Conservation (phyloP, 2,888 invertebrate species). For the Pollenia angustigena region DNA sequence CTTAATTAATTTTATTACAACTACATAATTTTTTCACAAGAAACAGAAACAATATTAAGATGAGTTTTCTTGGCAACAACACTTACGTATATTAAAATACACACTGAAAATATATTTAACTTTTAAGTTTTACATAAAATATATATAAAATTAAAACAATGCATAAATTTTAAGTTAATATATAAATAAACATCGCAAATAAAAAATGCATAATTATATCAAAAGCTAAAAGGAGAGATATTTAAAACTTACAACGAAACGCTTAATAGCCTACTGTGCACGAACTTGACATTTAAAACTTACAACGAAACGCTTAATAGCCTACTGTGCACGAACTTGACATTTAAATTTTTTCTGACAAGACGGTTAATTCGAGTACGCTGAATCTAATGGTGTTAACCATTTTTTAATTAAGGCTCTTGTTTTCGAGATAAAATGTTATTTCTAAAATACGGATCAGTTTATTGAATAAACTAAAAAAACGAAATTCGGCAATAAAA, state of each 20-base stretch:
- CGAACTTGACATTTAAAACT: neutral
- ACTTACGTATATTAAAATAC: slow-evolving; percentile 64
- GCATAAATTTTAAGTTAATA: slow-evolving; percentile 65
- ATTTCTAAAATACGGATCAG: no score
- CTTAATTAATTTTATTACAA: slow-evolving; percentile 52
- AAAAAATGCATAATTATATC: slow-evolving; percentile 46
- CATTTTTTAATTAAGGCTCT: no score
- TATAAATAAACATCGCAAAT: slow-evolving; percentile 61
- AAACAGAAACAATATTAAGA: slow-evolving; percentile 58
- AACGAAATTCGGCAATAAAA: no score
- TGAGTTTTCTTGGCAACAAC: slow-evolving; percentile 45
- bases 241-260: neutral
- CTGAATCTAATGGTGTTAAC: no score
- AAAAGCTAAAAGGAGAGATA: neutral
- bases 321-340: no score
- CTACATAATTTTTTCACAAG: slow-evolving; percentile 51
- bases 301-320: no score
- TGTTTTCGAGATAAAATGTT: no score
- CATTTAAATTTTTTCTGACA: neutral
- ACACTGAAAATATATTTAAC: slow-evolving; percentile 56
- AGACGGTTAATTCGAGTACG: no score
- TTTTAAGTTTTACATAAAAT: slow-evolving; percentile 69
- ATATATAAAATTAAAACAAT: slow-evolving; percentile 39
- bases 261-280: no score
- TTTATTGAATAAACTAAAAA: no score